Conservation (phyloP, 1,140 invertebrate species). For the Microplitis demolitor region DNA sequence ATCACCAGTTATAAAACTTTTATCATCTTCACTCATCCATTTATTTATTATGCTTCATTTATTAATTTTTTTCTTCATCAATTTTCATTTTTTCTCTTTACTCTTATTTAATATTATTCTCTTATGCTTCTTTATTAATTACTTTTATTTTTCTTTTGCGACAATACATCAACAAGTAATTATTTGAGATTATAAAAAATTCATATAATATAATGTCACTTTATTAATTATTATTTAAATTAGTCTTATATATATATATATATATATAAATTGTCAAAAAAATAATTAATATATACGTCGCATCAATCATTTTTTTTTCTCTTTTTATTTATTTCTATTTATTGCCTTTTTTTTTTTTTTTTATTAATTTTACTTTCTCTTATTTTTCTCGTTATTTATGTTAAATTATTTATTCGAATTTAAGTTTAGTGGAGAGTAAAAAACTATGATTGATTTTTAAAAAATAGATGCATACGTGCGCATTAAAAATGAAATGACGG, state of each 20-base stretch:
- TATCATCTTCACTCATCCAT: background rate
- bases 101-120: no score
- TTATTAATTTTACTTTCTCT: background rate
- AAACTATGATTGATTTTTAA: background rate
- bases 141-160: no score
- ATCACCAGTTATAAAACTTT: conserved; percentile 26
- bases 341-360: conserved; percentile 22
- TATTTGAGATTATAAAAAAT: no score
- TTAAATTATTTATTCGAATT: conserved; percentile 21
- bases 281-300: conserved; percentile 7
- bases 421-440: background rate
- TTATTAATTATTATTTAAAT: no score
- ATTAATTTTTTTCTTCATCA: background rate
- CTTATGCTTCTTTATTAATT: no score
- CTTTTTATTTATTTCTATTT: background rate
- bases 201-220: no score
- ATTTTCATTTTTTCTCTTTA: no score
- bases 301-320: background rate
- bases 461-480: background rate
- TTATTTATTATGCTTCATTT: background rate
- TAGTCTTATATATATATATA: no score
- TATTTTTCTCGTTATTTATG: conserved; percentile 14
- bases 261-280: background rate
- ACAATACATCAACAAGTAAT: no score
- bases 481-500: conserved; percentile 21